A percentile compares a stretch with the other conserved stretches of the same genome.
These are phyloP conservation scores for Lucilia sericata DNA, from an alignment of 1,140 invertebrate genomes.

Conservation along the genomic window DNA sequence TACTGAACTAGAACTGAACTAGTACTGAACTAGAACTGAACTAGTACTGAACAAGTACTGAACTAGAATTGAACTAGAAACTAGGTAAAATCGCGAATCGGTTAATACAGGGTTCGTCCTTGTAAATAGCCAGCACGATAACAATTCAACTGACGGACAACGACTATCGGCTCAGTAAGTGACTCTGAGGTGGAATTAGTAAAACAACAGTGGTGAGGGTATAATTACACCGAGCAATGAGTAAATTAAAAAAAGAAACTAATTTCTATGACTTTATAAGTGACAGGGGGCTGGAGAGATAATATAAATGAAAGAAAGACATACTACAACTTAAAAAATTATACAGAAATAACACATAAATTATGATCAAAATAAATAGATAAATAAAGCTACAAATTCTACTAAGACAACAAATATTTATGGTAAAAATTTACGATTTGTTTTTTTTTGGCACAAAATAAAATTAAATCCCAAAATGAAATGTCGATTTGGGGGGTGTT, in stretches of 20 bases:
- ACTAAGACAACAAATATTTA: constrained; percentile 35
- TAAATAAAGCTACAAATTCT: constrained; percentile 1
- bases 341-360: not conserved
- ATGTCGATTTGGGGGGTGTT: not conserved
- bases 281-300: not conserved
- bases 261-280: not conserved
- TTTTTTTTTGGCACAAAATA: not conserved
- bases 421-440: not conserved
- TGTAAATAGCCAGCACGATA: too few relatives aligned
- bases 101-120: too few relatives aligned
- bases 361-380: not conserved
- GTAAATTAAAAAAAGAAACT: not conserved
- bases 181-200: too few relatives aligned
- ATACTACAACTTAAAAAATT: constrained; percentile 1
- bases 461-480: not conserved
- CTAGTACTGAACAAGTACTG: too few relatives aligned
- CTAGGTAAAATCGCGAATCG: too few relatives aligned
- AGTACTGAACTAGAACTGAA: too few relatives aligned
- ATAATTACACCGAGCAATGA: not conserved
- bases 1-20: too few relatives aligned
- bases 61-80: too few relatives aligned
- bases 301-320: not conserved
- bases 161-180: too few relatives aligned
- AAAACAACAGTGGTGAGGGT: too few relatives aligned
- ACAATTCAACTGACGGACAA: too few relatives aligned